Base-by-base conservation (phyloP, 2,797 vertebrate species). In the Sebastes variabilis region DNA sequence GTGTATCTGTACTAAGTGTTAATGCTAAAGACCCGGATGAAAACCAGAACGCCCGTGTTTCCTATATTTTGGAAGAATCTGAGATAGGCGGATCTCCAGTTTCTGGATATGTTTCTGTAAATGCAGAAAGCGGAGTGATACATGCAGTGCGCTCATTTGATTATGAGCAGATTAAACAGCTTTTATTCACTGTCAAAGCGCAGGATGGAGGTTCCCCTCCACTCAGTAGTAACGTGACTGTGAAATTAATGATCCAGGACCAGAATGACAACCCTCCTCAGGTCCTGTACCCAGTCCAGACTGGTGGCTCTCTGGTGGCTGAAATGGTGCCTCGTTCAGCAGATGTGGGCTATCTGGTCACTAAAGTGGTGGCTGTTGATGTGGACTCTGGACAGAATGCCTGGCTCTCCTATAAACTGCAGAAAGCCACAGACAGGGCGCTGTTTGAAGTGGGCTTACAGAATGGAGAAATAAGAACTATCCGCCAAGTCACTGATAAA, bases 341-440 rank as follows among this genome's bases (percentile, higher is more conserved):
- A 75, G 96, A 96, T 86, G 95, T 95, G 56, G 96, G 96, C 79
- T 96, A 96, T 78, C 89, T 97, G 89, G 95, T 97, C 27, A 96
- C 96, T 85, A 97, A 97, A 94, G 83, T 97, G 77, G 95, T 97
- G 80, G 96, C 96, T 9, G 95, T 96, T 38, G 96, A 97, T 89
- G 89, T 91, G 81, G 96, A 96, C 88, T 96, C 95, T 4, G 96
- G 96, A 84, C 95, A 96, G 85, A 96, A 96, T 62, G 95, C 95
- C 77, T 96, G 95, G 95, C 94, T 97, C 58, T 96, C 94, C 46
- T 96, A 96, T 91, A 94, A 95, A 90, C 92, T 96, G 20, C 69
- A 83, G 67, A 76, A 66, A 73, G 80, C 90, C 72, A 91, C 94
- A 68, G 95, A 96, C 62, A 93, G 92, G n/a, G 87, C 90, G 65